A percentile compares a stretch with the other conserved stretches of the same genome.
Conservation (phyloP, 2,888 invertebrate species). For the Clusia tigrina region DNA sequence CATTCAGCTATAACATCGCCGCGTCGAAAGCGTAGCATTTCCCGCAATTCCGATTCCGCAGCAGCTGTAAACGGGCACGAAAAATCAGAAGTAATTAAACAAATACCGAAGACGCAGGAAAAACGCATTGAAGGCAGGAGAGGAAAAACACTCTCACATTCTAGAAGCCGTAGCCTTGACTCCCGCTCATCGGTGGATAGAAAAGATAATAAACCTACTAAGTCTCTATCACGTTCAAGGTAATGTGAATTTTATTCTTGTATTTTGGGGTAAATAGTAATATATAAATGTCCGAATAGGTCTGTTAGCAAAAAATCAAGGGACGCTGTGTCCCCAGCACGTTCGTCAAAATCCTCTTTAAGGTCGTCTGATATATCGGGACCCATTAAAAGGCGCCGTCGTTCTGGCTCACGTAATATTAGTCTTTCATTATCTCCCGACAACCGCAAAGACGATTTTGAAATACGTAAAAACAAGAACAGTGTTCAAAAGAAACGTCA, state of each 20-base stretch:
- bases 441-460: slow-evolving; percentile 70
- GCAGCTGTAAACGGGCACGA: slow-evolving; percentile 55
- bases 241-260: slow-evolving; percentile 16
- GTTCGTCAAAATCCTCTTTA: slow-evolving; percentile 52
- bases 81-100: slow-evolving; percentile 37
- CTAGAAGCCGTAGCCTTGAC: slow-evolving; percentile 38
- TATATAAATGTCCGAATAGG: slow-evolving; percentile 32
- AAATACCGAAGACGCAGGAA: slow-evolving; percentile 31
- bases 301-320: slow-evolving; percentile 47
- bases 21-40: slow-evolving; percentile 39
- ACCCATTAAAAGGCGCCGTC: slow-evolving; percentile 62
- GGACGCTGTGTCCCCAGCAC: slow-evolving; percentile 33
- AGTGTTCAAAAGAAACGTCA: slow-evolving; percentile 88
- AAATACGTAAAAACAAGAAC: slow-evolving; percentile 79
- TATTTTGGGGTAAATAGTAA: background rate
- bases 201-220: slow-evolving; percentile 23
- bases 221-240: slow-evolving; percentile 33
- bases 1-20: slow-evolving; percentile 29
- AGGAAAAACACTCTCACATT: slow-evolving; percentile 46
- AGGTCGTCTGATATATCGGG: slow-evolving; percentile 47
- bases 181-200: slow-evolving; percentile 35
- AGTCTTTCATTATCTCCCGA: slow-evolving; percentile 60
- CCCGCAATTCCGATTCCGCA: slow-evolving; percentile 35
- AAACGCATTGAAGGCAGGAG: slow-evolving; percentile 36
- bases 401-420: slow-evolving; percentile 59